Evolutionary conservation across 1,140 invertebrate species (phyloP), one percentile per base, ranked within the genome.

Genomic region (Sycophaga agraensis): DNA sequence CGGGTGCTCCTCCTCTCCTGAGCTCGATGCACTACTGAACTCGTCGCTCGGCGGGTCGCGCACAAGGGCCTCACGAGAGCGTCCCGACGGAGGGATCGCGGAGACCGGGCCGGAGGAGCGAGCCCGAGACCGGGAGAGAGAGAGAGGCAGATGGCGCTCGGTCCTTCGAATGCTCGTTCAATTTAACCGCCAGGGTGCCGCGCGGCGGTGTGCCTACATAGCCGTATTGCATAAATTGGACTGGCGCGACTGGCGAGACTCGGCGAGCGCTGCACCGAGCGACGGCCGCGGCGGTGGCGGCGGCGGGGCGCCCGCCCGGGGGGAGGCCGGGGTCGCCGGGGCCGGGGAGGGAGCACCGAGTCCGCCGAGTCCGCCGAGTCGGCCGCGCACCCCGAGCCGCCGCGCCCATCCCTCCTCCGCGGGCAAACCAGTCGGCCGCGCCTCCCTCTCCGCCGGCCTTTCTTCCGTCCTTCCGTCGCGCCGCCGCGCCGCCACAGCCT

Each of bases 191-290:
- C 60, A 63, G 60, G 60, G 45, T 56, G 60, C 60, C 60, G 66
- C 59, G 60, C 53, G 53, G 75, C 76, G 71, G 78, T 72, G 77
- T 81, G 76, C 79, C 79, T 81, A 80, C 79, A 81, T 81, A 81
- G 77, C 77, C 79, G 78, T 80, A 76, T 80, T 79, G 79, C 79
- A 81, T 81, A 80, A 81, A 80, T 80, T 81, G 77, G 78, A 81
- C 79, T 81, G 78, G 72, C 77, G 76, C 70, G 73, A 76, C 72
- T 63, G 24, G 70, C 76, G 75, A 73, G 16, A 24, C 21, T 40
- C 24, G 21, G 9, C 45, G 73, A 78, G 71, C 77, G 78, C 68
- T 80, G 79, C 78, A 81, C 70, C n/a, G n/a, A n/a, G n/a, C n/a
- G n/a, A n/a, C n/a, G n/a, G n/a, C n/a, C n/a, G n/a, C n/a, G n/a